phyloP scores from a whole-genome alignment of 1,140 invertebrate genomes.

The Apis laboriosa region DNA sequence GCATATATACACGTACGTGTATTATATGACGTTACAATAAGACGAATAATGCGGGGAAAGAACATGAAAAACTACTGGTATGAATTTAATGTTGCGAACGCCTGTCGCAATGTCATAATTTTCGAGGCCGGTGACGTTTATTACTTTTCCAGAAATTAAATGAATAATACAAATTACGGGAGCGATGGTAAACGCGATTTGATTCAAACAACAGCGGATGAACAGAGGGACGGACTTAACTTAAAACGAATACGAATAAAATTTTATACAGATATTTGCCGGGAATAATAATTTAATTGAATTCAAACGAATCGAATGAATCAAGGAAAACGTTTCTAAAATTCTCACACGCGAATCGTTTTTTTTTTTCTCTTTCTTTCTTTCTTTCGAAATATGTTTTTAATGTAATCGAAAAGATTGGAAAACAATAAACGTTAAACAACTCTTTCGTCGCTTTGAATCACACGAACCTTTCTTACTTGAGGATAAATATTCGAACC shows the following conservation, averaged over 20 bases:
- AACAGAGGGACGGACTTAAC: neutral
- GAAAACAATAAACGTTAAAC: no score
- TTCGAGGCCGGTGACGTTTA: conserved; percentile 11
- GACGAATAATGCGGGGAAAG: neutral
- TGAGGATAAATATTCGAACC: no score
- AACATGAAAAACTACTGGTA: neutral
- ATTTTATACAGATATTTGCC: neutral
- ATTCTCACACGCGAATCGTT: no score
- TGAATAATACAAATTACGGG: conserved; percentile 1
- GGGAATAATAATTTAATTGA: neutral
- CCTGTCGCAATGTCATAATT: conserved; percentile 1
- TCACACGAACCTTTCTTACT: no score
- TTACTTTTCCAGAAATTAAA: conserved; percentile 11
- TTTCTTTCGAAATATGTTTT: no score
- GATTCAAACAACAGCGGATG: neutral
- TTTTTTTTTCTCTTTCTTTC: no score
- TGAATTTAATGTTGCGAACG: conserved; percentile 5
- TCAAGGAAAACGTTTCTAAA: neutral
- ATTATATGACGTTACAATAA: conserved; percentile 1
- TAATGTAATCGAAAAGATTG: no score
- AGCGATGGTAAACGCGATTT: conserved; percentile 4
- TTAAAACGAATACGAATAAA: neutral
- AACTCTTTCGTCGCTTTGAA: no score
- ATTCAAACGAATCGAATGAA: neutral
- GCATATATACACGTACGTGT: neutral